Conservation (phyloP, 2,113 vertebrate genomes). For the Noctilio leporinus region DNA sequence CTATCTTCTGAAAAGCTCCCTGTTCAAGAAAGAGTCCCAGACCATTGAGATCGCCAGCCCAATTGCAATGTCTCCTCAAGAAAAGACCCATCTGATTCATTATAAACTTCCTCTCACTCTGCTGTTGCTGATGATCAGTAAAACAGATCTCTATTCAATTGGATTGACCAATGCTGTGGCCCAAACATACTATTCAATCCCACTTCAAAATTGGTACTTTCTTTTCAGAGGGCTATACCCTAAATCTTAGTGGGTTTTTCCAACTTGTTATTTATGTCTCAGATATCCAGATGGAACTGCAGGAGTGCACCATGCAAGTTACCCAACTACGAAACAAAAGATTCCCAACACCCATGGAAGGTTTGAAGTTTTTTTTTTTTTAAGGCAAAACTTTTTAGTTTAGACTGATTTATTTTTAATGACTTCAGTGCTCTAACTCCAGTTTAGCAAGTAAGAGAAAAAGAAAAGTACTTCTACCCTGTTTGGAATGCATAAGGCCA, state of each 20-base stretch:
- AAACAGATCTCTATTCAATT: not conserved
- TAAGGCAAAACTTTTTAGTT: not conserved
- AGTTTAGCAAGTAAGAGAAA: not conserved
- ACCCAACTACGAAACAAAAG: not conserved
- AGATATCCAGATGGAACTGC: not conserved
- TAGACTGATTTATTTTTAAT: not conserved
- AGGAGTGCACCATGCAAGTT: not conserved
- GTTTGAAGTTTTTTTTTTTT: not conserved
- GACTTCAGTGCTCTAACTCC: not conserved
- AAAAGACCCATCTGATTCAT: not conserved
- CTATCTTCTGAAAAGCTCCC: not conserved
- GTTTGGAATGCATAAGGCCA: not conserved
- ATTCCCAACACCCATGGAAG: not conserved
- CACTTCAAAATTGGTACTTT: not conserved
- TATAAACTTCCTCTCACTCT: not conserved
- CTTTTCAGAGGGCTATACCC: not conserved
- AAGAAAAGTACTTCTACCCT: not conserved
- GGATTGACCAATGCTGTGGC: not conserved
- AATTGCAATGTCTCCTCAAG: not conserved
- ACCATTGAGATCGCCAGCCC: not conserved
- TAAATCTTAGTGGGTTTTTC: not conserved
- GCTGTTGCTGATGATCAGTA: not conserved
- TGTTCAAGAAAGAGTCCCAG: not conserved
- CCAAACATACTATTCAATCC: not conserved
- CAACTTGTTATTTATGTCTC: not conserved